These are phyloP conservation scores for Caracal caracal DNA, from an alignment of 2,113 vertebrate species.

Conservation along the genomic window DNA sequence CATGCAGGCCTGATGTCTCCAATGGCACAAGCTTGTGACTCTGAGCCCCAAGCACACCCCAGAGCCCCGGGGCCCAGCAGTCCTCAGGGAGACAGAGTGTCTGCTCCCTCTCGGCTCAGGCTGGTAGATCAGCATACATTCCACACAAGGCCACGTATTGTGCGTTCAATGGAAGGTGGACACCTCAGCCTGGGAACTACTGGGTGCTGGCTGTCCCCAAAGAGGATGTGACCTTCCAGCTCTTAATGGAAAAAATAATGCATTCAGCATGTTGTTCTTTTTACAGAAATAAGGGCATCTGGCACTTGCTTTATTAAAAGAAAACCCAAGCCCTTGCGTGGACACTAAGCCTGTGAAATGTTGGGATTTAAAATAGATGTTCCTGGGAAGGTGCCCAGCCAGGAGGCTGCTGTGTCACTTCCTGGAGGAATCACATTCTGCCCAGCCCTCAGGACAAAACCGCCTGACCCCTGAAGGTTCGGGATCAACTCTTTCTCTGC, in stretches of 20 bases:
- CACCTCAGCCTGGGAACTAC: neutral
- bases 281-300: neutral
- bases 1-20: rapidly evolving
- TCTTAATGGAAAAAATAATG: neutral
- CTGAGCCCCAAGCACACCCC: neutral
- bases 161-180: neutral
- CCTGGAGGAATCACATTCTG: too few relatives aligned
- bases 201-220: rapidly evolving
- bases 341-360: too few relatives aligned
- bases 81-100: too few relatives aligned
- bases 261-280: neutral
- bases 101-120: neutral
- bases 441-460: neutral
- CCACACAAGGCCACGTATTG: neutral
- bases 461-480: neutral
- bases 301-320: neutral
- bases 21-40: too few relatives aligned
- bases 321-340: neutral
- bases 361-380: neutral
- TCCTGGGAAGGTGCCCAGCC: neutral
- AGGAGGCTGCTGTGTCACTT: neutral
- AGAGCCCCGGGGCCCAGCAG: neutral
- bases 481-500: neutral
- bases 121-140: rapidly evolving
- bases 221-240: neutral